phyloP scores from a whole-genome alignment of 2,888 invertebrate species.

The Eilema depressum region DNA sequence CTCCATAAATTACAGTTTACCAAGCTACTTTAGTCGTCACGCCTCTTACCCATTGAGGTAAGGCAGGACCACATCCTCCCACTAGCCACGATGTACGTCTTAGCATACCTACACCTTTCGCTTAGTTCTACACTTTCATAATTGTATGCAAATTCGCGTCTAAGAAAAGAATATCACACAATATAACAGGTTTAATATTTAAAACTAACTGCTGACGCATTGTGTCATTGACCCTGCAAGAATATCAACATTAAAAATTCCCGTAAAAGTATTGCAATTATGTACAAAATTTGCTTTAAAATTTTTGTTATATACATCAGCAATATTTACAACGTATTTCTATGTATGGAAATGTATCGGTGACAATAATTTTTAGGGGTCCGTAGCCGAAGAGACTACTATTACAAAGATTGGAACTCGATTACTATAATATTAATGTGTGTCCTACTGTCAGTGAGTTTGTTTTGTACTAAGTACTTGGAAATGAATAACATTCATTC shows the following conservation, averaged over 20 bases:
- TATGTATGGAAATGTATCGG: too few relatives aligned
- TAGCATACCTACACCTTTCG: not conserved
- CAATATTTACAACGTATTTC: not conserved
- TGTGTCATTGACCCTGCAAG: not conserved
- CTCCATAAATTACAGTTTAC: not conserved
- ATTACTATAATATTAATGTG: too few relatives aligned
- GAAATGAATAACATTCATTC: too few relatives aligned
- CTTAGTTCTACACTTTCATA: conserved; percentile 3
- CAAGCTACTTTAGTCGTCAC: not conserved
- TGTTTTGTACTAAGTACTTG: too few relatives aligned
- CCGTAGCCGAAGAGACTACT: too few relatives aligned
- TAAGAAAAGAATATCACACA: conserved; percentile 1
- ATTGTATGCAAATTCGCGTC: conserved; percentile 1
- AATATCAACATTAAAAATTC: not conserved
- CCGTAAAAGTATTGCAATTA: not conserved
- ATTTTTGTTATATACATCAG: not conserved
- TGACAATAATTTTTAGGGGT: too few relatives aligned
- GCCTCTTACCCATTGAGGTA: not conserved
- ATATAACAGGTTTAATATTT: conserved; percentile 1
- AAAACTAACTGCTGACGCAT: not conserved
- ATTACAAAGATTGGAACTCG: too few relatives aligned
- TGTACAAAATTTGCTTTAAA: not conserved
- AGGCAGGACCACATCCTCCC: not conserved
- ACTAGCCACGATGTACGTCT: not conserved
- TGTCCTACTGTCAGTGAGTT: too few relatives aligned